A percentile compares a stretch with the other conserved stretches of the same genome.
Evolutionary conservation across 2,797 vertebrate species (phyloP).

Genomic region (Novumbra hubbsi): DNA sequence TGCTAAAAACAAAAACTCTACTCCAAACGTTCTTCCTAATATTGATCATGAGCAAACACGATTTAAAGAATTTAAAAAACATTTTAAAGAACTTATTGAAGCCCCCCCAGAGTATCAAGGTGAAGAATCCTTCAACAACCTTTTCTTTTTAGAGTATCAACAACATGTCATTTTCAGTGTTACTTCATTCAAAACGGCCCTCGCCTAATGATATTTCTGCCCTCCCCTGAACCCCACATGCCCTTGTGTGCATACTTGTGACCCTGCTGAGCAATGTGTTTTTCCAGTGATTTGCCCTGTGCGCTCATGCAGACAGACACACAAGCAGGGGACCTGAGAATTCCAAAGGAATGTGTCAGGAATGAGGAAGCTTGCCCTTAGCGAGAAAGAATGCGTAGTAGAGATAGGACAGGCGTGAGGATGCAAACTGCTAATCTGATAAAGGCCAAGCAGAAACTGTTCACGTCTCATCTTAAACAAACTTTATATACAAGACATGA

Average conservation of each 20-base stretch:
- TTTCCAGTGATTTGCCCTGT: constrained; percentile 16
- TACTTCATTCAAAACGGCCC: background rate
- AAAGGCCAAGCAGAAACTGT: constrained; percentile 37
- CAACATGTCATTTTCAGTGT: background rate
- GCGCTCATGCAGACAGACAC: constrained; percentile 40
- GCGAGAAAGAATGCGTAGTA: constrained; percentile 5
- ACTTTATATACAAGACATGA: constrained; percentile 15
- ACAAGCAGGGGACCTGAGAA: constrained; percentile 51
- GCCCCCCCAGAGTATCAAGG: no score
- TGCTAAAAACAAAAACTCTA: no score
- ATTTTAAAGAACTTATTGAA: no score
- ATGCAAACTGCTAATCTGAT: constrained; percentile 47
- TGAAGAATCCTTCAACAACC: no score
- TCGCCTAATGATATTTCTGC: background rate
- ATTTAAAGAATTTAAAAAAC: no score
- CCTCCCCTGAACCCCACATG: background rate
- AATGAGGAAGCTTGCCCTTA: constrained; percentile 43
- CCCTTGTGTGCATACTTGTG: constrained; percentile 1
- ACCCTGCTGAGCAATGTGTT: constrained; percentile 22
- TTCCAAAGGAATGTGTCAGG: constrained; percentile 59
- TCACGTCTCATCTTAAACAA: constrained; percentile 37
- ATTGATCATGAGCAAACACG: no score
- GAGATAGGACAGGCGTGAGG: constrained; percentile 18
- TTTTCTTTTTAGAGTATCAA: background rate
- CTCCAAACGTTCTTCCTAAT: no score